Base-by-base conservation (phyloP, 2,113 vertebrate genomes). In the Saccopteryx bilineata region DNA sequence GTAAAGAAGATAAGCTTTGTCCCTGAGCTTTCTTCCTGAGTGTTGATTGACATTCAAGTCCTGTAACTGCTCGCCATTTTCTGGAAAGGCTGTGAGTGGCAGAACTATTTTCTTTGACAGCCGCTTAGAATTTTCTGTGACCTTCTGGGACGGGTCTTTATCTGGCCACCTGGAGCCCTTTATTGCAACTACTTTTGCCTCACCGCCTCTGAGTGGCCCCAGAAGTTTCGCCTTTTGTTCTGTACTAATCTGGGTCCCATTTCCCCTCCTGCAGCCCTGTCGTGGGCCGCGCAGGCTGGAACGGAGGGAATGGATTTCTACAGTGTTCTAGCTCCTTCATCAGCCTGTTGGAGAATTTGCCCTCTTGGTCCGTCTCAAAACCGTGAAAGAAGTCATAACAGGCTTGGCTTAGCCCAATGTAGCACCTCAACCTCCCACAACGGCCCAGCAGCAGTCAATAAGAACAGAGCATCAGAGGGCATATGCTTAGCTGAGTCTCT, bases 191-290 rank as follows among this genome's bases (percentile, higher is more conserved):
- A 75, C 72, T 91, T 81, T 82, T 23, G 46, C 65, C 28, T 21
- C 50, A 39, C 2, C 96, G 95, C 90, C 90, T 87, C 50, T 17
- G 61, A 61, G 66, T 52, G 92, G 56, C 71, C 76, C 95, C 92
- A 93, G 92, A 96, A 90, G 72, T 75, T 92, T 96, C 92, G 95
- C 95, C 92, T 96, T 94, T 97, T 78, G 21, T 65, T 96, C 90
- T 82, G 71, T 88, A 66, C n/a, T 80, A 90, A 48, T 88, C 90
- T 96, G 87, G 80, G 52, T 68, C 71, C 95, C 91, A 93, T 91
- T 96, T 96, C 83, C 33, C 28, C 23, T 63, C 5, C 63, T 87
- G 14, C 7, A 46, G 52, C 19, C 71, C 7, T 3, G n/a, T 19
- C 7, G 23, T 11, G 52, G 56, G 52, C 9, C 46, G 54, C 14